Conservation (phyloP, 2,888 invertebrate species). For the Drosophila bunnanda region DNA sequence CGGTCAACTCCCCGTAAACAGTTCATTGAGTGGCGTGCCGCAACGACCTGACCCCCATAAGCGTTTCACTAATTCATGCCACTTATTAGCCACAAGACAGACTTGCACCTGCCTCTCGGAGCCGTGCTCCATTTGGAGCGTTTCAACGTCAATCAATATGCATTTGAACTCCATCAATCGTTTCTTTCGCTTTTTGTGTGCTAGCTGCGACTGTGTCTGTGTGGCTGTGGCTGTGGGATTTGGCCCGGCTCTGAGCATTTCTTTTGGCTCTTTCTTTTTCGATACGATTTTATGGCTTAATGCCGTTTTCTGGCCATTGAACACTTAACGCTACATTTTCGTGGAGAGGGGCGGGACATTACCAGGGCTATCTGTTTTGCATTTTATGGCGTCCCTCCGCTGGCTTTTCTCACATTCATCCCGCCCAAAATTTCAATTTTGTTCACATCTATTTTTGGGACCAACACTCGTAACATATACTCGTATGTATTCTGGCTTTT, state of each 20-base stretch:
- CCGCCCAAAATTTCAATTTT: slow-evolving; percentile 58
- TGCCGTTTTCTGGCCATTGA: slow-evolving; percentile 76
- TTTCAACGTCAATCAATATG: slow-evolving; percentile 82
- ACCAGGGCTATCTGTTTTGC: slow-evolving; percentile 71
- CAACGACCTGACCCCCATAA: slow-evolving; percentile 76
- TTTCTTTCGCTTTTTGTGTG: slow-evolving; percentile 48
- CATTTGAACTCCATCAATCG: slow-evolving; percentile 77
- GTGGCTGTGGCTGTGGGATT: slow-evolving; percentile 41
- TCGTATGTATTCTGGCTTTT: slow-evolving; percentile 27
- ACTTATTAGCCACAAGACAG: slow-evolving; percentile 73
- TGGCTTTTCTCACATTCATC: slow-evolving; percentile 73
- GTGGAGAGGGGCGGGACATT: slow-evolving; percentile 42
- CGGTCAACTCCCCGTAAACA: slow-evolving; percentile 46
- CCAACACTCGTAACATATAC: slow-evolving; percentile 22
- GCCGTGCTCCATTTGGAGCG: slow-evolving; percentile 73
- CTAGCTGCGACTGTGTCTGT: slow-evolving; percentile 8
- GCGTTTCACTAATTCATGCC: slow-evolving; percentile 80
- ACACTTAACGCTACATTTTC: slow-evolving; percentile 80
- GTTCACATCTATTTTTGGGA: slow-evolving; percentile 46
- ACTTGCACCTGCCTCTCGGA: slow-evolving; percentile 77
- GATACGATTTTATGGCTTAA: slow-evolving; percentile 75
- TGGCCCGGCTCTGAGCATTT: slow-evolving; percentile 44
- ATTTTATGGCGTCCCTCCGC: slow-evolving; percentile 68
- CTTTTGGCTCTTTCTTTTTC: slow-evolving; percentile 68
- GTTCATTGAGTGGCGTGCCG: slow-evolving; percentile 69